Evolutionary conservation across 2,113 vertebrate species (phyloP).

Genomic region (Syrrhaptes paradoxus): DNA sequence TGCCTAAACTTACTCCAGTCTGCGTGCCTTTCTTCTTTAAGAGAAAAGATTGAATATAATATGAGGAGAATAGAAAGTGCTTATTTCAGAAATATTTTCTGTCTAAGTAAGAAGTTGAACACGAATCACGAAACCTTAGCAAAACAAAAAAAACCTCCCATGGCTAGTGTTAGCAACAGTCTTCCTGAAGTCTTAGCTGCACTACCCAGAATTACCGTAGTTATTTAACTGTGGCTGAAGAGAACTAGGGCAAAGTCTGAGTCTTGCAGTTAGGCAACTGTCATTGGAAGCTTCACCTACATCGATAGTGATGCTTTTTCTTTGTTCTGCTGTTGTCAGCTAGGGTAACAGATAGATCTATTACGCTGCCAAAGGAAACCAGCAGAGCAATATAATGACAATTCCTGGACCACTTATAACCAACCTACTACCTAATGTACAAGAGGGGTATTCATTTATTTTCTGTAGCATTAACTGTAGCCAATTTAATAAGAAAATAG

Average conservation of each 20-base stretch:
- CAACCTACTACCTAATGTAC: background rate
- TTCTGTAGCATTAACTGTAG: conserved; percentile 31
- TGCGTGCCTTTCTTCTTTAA: background rate
- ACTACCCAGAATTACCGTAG: background rate
- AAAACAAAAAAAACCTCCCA: background rate
- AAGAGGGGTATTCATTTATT: background rate
- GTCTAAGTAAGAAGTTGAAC: background rate
- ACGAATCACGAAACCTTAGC: background rate
- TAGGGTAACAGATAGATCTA: background rate
- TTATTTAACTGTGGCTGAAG: background rate
- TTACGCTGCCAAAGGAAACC: conserved; percentile 8
- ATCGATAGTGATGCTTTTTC: background rate
- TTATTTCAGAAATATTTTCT: background rate
- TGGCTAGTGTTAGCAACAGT: background rate
- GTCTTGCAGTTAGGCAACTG: background rate
- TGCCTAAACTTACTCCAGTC: background rate
- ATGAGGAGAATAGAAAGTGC: background rate
- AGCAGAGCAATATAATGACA: conserved; percentile 12
- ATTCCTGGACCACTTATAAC: background rate
- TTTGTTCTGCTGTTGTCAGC: conserved; percentile 40
- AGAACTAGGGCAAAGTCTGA: background rate
- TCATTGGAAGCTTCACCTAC: background rate
- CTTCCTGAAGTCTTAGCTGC: background rate
- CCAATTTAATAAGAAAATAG: conserved; percentile 1
- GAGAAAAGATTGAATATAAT: background rate